Evolutionary conservation across 2,113 vertebrate species (phyloP).

Genomic region (Neodon shergylaensis): DNA sequence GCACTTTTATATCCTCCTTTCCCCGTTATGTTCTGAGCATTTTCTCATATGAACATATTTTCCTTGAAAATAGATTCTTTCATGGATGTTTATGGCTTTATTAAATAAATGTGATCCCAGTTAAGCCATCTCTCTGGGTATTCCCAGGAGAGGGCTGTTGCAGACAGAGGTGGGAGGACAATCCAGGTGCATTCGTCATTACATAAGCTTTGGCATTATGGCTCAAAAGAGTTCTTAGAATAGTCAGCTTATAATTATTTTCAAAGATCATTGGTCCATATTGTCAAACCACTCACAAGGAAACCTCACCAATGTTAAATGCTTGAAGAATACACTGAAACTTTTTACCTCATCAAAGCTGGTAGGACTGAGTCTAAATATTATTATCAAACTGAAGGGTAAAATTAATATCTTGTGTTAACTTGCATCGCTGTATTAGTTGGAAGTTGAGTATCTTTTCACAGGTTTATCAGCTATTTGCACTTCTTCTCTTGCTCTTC

Average conservation of each 20-base stretch:
- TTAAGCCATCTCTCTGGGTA: slow-evolving; percentile 23
- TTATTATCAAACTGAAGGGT: slow-evolving; percentile 38
- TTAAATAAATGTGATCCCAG: slow-evolving; percentile 34
- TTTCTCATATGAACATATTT: slow-evolving; percentile 55
- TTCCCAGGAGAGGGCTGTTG: neutral
- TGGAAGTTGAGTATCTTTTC: slow-evolving; percentile 31
- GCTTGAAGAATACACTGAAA: slow-evolving; percentile 40
- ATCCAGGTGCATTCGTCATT: neutral
- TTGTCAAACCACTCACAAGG: slow-evolving; percentile 34
- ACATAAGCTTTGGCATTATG: neutral
- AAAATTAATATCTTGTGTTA: slow-evolving; percentile 47
- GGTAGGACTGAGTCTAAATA: slow-evolving; percentile 9
- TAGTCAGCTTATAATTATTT: slow-evolving; percentile 20
- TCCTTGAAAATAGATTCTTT: slow-evolving; percentile 53
- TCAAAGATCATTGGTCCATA: slow-evolving; percentile 42
- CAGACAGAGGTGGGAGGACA: neutral
- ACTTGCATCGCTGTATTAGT: slow-evolving; percentile 50
- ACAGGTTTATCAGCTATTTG: slow-evolving; percentile 41
- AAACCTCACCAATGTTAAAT: slow-evolving; percentile 39
- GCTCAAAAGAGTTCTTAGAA: slow-evolving; percentile 26
- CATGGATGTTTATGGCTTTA: slow-evolving; percentile 37
- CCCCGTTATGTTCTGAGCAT: slow-evolving; percentile 31
- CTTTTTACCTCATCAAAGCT: neutral
- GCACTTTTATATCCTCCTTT: slow-evolving; percentile 50
- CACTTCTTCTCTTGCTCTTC: slow-evolving; percentile 44